phyloP scores from a whole-genome alignment of 2,797 vertebrate species.

The Gymnothorax javanicus region DNA sequence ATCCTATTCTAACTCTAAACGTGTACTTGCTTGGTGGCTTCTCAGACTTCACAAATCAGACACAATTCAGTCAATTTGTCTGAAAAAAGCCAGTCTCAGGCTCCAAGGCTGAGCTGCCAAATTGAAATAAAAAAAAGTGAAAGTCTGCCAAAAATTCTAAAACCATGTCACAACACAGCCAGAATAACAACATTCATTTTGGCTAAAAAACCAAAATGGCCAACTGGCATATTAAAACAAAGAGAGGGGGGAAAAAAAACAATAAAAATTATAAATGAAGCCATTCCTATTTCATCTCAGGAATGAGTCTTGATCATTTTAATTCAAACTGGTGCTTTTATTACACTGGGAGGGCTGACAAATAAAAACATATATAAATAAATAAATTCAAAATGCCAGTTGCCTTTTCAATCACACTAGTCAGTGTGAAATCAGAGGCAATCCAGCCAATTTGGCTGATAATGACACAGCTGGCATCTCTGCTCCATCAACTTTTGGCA shows the following conservation, averaged over 20 bases:
- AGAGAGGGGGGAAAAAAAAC: too few relatives aligned
- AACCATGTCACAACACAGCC: not conserved
- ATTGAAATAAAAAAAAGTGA: not conserved
- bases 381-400: not conserved
- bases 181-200: not conserved
- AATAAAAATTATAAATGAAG: not conserved
- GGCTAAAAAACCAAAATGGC: not conserved
- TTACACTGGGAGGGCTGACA: not conserved
- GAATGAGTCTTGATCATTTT: not conserved
- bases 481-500: not conserved
- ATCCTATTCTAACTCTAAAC: not conserved
- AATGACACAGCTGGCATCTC: not conserved
- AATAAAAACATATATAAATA: not conserved
- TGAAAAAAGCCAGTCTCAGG: not conserved
- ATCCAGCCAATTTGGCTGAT: slow-evolving; percentile 3
- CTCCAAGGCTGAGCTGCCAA: not conserved
- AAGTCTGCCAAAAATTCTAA: not conserved
- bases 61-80: not conserved
- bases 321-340: not conserved
- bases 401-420: slow-evolving; percentile 10
- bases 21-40: not conserved
- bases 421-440: not conserved
- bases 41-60: not conserved
- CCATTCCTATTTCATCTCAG: not conserved
- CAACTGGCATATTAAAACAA: not conserved